phyloP scores from a whole-genome alignment of 2,888 invertebrate species.

The Tanypteryx hageni region DNA sequence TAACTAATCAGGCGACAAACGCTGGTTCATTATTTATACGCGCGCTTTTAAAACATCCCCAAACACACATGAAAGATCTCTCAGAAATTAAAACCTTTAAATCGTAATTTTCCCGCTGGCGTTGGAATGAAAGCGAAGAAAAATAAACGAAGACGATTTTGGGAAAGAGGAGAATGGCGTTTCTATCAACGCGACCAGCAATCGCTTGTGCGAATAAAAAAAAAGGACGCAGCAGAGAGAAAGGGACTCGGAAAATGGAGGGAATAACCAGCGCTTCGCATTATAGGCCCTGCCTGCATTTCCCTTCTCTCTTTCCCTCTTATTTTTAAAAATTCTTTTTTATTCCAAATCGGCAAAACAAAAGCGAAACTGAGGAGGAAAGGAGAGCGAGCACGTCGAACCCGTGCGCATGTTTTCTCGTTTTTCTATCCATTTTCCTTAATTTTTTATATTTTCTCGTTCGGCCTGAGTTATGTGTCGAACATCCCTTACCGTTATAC shows the following conservation, averaged over 20 bases:
- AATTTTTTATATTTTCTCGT: slow-evolving; percentile 26
- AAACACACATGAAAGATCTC: too few relatives aligned
- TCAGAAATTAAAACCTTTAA: too few relatives aligned
- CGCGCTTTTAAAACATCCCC: too few relatives aligned
- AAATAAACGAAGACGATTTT: too few relatives aligned
- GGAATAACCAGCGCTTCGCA: neutral
- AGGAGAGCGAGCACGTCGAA: neutral
- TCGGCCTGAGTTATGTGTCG: neutral
- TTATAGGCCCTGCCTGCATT: neutral
- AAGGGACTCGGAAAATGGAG: too few relatives aligned
- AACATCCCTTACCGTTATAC: slow-evolving; percentile 59
- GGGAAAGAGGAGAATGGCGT: too few relatives aligned
- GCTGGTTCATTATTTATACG: too few relatives aligned
- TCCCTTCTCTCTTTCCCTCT: neutral
- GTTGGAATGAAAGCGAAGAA: too few relatives aligned
- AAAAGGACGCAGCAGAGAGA: neutral
- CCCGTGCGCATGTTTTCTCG: neutral
- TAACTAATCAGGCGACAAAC: too few relatives aligned
- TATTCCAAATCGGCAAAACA: neutral
- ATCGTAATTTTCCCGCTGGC: too few relatives aligned
- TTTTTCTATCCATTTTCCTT: neutral
- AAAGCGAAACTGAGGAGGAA: neutral
- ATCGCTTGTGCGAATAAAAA: neutral
- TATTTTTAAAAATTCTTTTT: neutral
- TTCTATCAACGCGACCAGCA: too few relatives aligned